Conservation (phyloP, 1,140 invertebrate species). For the Diprion similis region DNA sequence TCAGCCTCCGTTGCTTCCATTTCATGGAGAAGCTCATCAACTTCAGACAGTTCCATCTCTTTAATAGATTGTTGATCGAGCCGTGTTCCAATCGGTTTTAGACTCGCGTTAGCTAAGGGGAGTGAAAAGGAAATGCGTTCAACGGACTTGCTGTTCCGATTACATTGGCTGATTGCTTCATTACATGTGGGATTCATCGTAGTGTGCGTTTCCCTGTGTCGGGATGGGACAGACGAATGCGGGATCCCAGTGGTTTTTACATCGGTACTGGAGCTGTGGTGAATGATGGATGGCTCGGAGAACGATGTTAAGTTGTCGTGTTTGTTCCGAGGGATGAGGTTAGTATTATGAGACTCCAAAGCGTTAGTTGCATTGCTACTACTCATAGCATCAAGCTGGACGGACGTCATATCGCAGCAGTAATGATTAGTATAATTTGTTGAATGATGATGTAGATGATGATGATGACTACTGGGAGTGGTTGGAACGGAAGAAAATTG, state of each 20-base stretch:
- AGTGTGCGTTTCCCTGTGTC: constrained; percentile 29
- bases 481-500: constrained; percentile 45
- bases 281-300: constrained; percentile 33
- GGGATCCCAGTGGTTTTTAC: constrained; percentile 32
- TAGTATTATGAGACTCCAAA: constrained; percentile 37
- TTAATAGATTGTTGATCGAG: constrained; percentile 33
- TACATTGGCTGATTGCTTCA: constrained; percentile 23
- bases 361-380: constrained; percentile 5
- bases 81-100: constrained; percentile 29
- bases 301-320: constrained; percentile 43
- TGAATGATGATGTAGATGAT: constrained; percentile 14
- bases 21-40: constrained; percentile 55
- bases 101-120: constrained; percentile 38
- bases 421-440: constrained; percentile 36
- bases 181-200: constrained; percentile 26
- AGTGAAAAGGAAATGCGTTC: constrained; percentile 28
- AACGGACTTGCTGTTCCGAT: constrained; percentile 25
- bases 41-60: constrained; percentile 56
- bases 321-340: constrained; percentile 36
- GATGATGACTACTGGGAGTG: constrained; percentile 39
- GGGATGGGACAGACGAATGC: constrained; percentile 36
- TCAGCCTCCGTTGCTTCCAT: constrained; percentile 56
- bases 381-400: background rate
- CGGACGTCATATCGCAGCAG: constrained; percentile 22
- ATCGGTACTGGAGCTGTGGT: constrained; percentile 23